Evolutionary conservation across 2,888 invertebrate species (phyloP).

Genomic region (Drosophila diplacantha): DNA sequence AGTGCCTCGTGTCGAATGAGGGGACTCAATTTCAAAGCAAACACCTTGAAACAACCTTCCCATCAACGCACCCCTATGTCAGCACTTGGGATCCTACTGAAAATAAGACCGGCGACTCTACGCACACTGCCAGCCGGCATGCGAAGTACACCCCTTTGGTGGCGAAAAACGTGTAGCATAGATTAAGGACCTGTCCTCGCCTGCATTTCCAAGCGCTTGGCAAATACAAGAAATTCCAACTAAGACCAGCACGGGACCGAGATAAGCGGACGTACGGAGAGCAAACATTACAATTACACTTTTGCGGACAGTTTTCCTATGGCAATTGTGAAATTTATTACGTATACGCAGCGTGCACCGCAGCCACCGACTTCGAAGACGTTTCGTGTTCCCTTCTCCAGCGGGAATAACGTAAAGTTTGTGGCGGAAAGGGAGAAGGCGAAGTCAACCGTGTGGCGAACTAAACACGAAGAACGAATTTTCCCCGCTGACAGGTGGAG

Average conservation of each 20-base stretch:
- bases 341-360: conserved; percentile 47
- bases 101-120: conserved; percentile 37
- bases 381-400: conserved; percentile 3
- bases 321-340: conserved; percentile 57
- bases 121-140: conserved; percentile 4
- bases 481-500: conserved; percentile 50
- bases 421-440: neutral
- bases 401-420: conserved; percentile 1
- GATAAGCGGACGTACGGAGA: conserved; percentile 20
- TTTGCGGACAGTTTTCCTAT: conserved; percentile 59
- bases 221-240: conserved; percentile 53
- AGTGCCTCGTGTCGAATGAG: neutral
- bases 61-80: conserved; percentile 3
- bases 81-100: conserved; percentile 28
- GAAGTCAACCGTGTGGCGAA: conserved; percentile 21
- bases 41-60: conserved; percentile 21
- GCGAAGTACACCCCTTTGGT: conserved; percentile 4
- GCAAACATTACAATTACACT: conserved; percentile 70
- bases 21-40: conserved; percentile 12
- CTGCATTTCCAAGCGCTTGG: conserved; percentile 45
- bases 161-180: conserved; percentile 38
- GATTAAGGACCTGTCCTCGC: conserved; percentile 51
- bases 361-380: conserved; percentile 21
- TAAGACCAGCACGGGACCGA: conserved; percentile 41
- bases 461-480: conserved; percentile 28